A percentile compares a stretch with the other conserved stretches of the same genome.
These are phyloP conservation scores for Ceriagrion tenellum DNA, from an alignment of 2,888 invertebrate species.

Conservation along the genomic window DNA sequence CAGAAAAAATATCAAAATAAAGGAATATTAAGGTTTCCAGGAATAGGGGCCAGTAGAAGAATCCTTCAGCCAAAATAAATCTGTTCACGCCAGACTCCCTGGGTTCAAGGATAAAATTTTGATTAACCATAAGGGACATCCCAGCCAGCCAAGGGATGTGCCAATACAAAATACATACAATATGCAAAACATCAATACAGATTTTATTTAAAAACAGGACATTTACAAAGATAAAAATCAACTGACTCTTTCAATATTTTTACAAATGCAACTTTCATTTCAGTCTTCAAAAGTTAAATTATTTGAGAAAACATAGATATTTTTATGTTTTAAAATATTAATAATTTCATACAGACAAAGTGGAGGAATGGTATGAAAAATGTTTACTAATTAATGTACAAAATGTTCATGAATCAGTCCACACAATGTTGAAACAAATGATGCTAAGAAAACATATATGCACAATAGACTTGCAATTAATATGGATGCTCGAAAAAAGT, in stretches of 20 bases:
- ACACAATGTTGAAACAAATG: slow-evolving; percentile 13
- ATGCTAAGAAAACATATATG: slow-evolving; percentile 26
- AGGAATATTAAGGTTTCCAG: too few species aligned
- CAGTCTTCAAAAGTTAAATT: slow-evolving; percentile 65
- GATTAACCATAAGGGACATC: too few species aligned
- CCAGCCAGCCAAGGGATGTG: too few species aligned
- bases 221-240: slow-evolving; percentile 66
- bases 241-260: slow-evolving; percentile 64
- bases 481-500: neutral
- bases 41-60: too few species aligned
- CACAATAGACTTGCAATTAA: neutral
- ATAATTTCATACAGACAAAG: slow-evolving; percentile 63
- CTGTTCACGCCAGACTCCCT: too few species aligned
- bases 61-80: too few species aligned
- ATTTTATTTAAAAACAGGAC: slow-evolving; percentile 66
- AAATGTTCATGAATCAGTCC: slow-evolving; percentile 51
- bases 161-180: too few species aligned
- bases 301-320: slow-evolving; percentile 61
- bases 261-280: slow-evolving; percentile 64
- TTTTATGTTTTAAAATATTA: slow-evolving; percentile 49
- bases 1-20: too few species aligned
- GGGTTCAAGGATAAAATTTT: too few species aligned
- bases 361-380: slow-evolving; percentile 62
- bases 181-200: slow-evolving; percentile 66
- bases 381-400: slow-evolving; percentile 52